Evolutionary conservation across 2,113 vertebrate species (phyloP), one percentile per base, ranked within the genome.

Genomic region (Aleadryas rufinucha): DNA sequence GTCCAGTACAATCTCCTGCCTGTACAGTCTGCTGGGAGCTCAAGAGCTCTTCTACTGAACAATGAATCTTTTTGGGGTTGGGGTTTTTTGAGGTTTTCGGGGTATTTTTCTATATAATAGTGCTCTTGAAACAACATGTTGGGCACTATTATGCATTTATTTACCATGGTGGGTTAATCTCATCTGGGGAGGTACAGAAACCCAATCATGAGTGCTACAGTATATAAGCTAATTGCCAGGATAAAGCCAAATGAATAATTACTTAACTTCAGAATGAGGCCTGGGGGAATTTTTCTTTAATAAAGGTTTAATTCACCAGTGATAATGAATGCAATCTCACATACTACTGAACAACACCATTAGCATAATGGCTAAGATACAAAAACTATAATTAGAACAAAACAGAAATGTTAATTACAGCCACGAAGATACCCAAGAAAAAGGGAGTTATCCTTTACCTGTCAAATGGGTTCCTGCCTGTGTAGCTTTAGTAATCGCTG

Each of bases 311-410:
- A 98, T 98, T 98, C 98, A 98, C 98, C 98, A 98, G 97, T 98
- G 98, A 98, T 98, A 98, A 98, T 98, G 98, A 98, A 98, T 98
- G 98, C 98, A 98, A 98, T 98, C 98, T 98, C 98, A 98, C 98
- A 98, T 98, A 98, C 98, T 98, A 98, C 97, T 97, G 97, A 98
- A 98, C 98, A 98, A 98, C 96, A 98, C 97, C 85, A 98, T 98
- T 98, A 98, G 97, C 98, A 98, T 98, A 98, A 98, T 98, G 98
- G 97, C 98, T 97, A 95, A 97, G 98, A 98, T 98, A 98, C 98
- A 98, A 98, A 98, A 98, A 98, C 98, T 98, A 98, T 98, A 98
- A 98, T 98, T 98, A 98, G 98, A 98, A 98, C 97, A 97, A 97
- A 98, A 96, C 93, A 98, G 98, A 98, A 98, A 98, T 94, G 97